Base-by-base conservation (phyloP, 2,888 invertebrate genomes). In the Oscheius sp. region DNA sequence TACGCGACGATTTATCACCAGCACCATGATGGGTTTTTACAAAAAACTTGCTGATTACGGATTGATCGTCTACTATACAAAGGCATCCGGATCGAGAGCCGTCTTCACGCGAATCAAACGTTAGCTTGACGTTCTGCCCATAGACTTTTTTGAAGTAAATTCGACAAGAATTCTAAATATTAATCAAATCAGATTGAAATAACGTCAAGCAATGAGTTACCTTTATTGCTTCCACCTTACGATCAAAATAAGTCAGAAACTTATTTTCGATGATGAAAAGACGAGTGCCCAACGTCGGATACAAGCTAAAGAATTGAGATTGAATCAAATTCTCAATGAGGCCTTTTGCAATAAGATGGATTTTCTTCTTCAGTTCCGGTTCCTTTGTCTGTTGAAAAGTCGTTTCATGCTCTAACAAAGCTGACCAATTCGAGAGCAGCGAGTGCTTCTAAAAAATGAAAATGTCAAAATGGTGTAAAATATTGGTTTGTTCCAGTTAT, bases 81-180 rank as follows among this genome's bases (percentile, higher is more conserved):
- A 56, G 24, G 54, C 54, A 54, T 30, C 54, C 54, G 54, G 54
- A 8, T 30, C 22, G 54, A 54, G 54, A 54, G 26, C 54, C 54
- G 26, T 54, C 54, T 54, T 54, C 54, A 54, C 54, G 54, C n/a
- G 54, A 54, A 20, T 54, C 30, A 54, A 54, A 54, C 8, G 68
- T 50, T 9, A 68, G 3, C 38, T 67, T 68, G 49, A 4, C 12
- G 22, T 68, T 24, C 63, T 68, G 50, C 14, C 68, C 68, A 32
- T 68, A 68, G n/a, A 68, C 20, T 28, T 68, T 68, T 41, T 28
- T 49, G 68, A 68, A 68, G 64, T 68, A 49, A 20, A 33, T 28
- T 30, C 63, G 68, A 22, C 68, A 68, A n/a, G 33, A 68, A 65
- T 22, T 68, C 68, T 68, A 49, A 68, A 68, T 65, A 68, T 67